Conservation (phyloP, 2,888 invertebrate species). For the Embidobia sp. region DNA sequence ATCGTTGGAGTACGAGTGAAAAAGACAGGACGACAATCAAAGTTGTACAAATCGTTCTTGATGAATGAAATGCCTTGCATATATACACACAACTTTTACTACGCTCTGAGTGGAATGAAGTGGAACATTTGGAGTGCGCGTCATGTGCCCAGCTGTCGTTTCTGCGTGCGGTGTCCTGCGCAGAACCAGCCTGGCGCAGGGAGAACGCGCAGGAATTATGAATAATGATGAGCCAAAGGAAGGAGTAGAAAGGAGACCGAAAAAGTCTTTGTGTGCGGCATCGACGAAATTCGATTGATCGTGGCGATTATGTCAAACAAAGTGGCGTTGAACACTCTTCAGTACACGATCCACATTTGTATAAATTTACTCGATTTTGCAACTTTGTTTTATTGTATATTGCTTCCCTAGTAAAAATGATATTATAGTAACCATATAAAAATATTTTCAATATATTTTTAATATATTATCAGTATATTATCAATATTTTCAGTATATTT, state of each 20-base stretch:
- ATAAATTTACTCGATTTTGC: too few relatives aligned
- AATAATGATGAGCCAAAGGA: too few relatives aligned
- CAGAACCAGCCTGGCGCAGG: not conserved
- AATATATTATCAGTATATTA: too few relatives aligned
- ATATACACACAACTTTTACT: not conserved
- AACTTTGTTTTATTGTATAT: too few relatives aligned
- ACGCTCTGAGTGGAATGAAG: not conserved
- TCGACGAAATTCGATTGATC: too few relatives aligned
- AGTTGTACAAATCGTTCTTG: not conserved
- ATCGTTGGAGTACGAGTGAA: not conserved
- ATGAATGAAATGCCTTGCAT: constrained; percentile 8
- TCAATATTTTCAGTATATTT: too few relatives aligned
- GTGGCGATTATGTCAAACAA: too few relatives aligned
- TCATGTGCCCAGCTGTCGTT: constrained; percentile 1
- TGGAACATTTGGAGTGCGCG: constrained; percentile 1
- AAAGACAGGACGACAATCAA: not conserved
- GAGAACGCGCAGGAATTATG: constrained; percentile 1
- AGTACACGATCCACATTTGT: too few relatives aligned
- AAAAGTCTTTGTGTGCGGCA: not conserved
- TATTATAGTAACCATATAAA: too few relatives aligned
- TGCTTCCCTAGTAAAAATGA: too few relatives aligned
- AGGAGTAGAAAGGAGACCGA: not conserved
- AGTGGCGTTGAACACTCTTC: too few relatives aligned
- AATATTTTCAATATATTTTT: too few relatives aligned
- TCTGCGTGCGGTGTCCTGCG: not conserved